Conservation (phyloP, 2,797 vertebrate species). For the Hybognathus amarus region DNA sequence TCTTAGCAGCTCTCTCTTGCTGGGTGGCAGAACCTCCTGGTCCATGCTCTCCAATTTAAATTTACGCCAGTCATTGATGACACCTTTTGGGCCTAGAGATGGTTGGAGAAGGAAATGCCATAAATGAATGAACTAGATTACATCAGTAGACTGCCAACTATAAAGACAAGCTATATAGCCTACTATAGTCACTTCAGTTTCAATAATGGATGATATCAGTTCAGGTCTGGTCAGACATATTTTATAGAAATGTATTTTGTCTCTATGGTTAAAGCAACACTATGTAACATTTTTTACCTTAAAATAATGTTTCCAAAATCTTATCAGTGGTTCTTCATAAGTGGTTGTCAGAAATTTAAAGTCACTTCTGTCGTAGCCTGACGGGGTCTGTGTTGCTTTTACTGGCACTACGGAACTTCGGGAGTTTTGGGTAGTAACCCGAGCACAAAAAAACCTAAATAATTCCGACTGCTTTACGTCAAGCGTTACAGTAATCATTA, state of each 20-base stretch:
- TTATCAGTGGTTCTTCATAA: too few species aligned
- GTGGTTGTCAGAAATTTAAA: too few species aligned
- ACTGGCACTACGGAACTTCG: too few species aligned
- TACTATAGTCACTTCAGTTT: neutral
- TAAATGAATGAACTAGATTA: constrained; percentile 2
- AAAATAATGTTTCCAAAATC: too few species aligned
- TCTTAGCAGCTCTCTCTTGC: constrained; percentile 90
- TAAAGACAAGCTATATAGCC: constrained; percentile 1
- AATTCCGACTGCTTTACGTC: too few species aligned
- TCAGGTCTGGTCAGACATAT: neutral
- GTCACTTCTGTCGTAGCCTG: too few species aligned
- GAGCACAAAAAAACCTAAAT: too few species aligned
- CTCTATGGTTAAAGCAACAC: neutral
- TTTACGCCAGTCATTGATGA: constrained; percentile 97
- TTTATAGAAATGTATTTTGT: neutral
- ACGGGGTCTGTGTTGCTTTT: too few species aligned
- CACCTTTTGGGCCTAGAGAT: constrained; percentile 91
- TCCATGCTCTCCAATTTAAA: constrained; percentile 97
- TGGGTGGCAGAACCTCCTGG: constrained; percentile 79
- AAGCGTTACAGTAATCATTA: too few species aligned
- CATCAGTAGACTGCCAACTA: neutral
- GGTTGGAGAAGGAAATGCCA: constrained; percentile 7
- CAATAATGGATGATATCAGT: neutral
- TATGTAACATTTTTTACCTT: too few species aligned
- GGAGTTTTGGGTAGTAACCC: too few species aligned